Percentiles rank a stretch among this genome's conserved stretches.
phyloP scores from a whole-genome alignment of 2,113 vertebrate species.

The Emydura subglobosa region DNA sequence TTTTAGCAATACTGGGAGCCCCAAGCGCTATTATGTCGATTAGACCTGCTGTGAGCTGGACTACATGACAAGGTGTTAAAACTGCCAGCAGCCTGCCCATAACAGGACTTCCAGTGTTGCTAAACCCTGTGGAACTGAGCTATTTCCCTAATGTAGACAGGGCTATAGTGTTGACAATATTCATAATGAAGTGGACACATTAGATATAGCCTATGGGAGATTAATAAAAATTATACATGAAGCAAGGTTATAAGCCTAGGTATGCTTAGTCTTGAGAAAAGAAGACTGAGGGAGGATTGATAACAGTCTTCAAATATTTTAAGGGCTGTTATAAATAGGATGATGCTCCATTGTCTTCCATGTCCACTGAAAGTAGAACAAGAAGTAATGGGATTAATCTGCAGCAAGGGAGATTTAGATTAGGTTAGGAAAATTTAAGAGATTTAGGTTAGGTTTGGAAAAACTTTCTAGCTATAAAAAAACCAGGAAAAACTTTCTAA shows the following conservation, averaged over 20 bases:
- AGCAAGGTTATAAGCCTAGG: not conserved
- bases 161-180: not conserved
- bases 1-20: not conserved
- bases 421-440: not conserved
- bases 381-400: not conserved
- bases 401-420: not conserved
- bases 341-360: not conserved
- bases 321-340: not conserved
- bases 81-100: not conserved
- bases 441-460: too few relatives aligned
- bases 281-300: not conserved
- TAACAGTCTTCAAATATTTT: not conserved
- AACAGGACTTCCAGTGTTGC: not conserved
- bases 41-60: not conserved
- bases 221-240: not conserved
- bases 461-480: not conserved
- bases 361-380: not conserved
- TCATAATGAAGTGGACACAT: not conserved
- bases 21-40: not conserved
- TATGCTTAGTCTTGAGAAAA: not conserved
- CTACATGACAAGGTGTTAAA: not conserved
- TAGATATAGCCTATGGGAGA: not conserved
- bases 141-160: not conserved
- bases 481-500: not conserved
- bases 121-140: slow-evolving; percentile 1